These are phyloP conservation scores for Sporophila hypoxantha DNA, from an alignment of 2,113 vertebrate genomes.

Conservation along the genomic window DNA sequence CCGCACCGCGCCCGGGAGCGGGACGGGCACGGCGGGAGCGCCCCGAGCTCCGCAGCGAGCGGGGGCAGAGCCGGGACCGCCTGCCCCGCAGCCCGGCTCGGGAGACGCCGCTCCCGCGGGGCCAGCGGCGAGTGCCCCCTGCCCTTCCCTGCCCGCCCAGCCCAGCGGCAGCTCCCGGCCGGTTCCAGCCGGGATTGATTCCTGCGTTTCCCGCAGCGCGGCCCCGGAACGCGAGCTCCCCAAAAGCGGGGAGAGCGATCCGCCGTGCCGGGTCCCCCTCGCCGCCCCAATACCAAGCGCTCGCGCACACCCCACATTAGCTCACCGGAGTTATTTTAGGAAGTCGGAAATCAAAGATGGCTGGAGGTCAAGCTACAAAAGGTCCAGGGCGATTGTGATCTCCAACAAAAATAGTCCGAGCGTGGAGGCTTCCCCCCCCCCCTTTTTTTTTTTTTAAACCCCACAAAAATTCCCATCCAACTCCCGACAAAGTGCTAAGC, in stretches of 20 bases:
- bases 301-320: conserved; percentile 38
- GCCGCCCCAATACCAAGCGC: background rate
- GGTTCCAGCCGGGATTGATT: background rate
- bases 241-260: background rate
- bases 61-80: background rate
- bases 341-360: conserved; percentile 84
- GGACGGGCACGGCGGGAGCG: background rate
- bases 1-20: background rate
- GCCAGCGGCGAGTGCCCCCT: background rate
- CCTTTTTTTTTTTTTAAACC: background rate
- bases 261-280: background rate
- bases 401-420: conserved; percentile 41
- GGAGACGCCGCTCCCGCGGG: background rate
- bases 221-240: background rate
- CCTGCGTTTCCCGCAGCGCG: accelerated
- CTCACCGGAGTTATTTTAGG: conserved; percentile 75
- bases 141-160: background rate
- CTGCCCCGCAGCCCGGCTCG: background rate
- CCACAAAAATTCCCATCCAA: background rate
- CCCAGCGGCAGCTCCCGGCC: background rate
- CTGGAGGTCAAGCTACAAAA: conserved; percentile 81
- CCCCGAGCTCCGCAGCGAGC: background rate
- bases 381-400: conserved; percentile 70
- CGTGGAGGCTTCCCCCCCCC: background rate
- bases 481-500: background rate